These are phyloP conservation scores for Ptilorrhoa leucosticta DNA, from an alignment of 2,113 vertebrate species.

Conservation along the genomic window DNA sequence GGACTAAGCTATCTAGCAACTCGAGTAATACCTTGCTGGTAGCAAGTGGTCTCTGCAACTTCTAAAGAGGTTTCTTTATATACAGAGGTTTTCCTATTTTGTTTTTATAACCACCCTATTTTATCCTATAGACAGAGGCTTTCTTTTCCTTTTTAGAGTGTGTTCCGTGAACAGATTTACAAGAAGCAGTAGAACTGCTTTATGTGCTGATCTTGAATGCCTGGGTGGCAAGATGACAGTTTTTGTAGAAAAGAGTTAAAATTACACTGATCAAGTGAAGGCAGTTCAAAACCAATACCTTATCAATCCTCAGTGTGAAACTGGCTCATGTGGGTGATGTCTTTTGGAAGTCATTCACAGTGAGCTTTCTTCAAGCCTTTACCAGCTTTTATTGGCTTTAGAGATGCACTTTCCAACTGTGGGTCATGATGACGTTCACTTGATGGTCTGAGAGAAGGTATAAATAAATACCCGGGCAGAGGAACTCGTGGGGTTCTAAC, in stretches of 20 bases:
- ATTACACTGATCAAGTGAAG: background rate
- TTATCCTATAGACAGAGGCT: conserved; percentile 63
- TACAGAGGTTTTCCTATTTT: conserved; percentile 32
- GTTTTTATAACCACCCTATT: conserved; percentile 62
- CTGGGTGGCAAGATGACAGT: conserved; percentile 48
- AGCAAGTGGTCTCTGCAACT: conserved; percentile 71
- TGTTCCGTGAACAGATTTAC: conserved; percentile 59
- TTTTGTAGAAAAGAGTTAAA: conserved; percentile 46
- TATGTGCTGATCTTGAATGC: conserved; percentile 52
- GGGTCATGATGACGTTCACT: conserved; percentile 52
- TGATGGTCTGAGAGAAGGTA: conserved; percentile 61
- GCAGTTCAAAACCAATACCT: conserved; percentile 25
- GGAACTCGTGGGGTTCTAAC: conserved; percentile 57
- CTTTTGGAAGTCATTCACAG: conserved; percentile 65
- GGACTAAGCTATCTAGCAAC: conserved; percentile 70
- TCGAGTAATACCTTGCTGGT: conserved; percentile 65
- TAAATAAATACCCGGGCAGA: conserved; percentile 47
- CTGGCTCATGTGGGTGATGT: conserved; percentile 56
- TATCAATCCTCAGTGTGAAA: background rate
- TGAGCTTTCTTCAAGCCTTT: conserved; percentile 65
- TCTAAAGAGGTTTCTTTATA: conserved; percentile 63
- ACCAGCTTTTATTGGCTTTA: conserved; percentile 60
- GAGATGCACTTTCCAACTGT: conserved; percentile 56
- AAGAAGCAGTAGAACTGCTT: conserved; percentile 61
- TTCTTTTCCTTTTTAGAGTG: conserved; percentile 65